Percentiles rank a stretch among this genome's conserved stretches.
Evolutionary conservation across 2,888 invertebrate genomes (phyloP).

Genomic region (Colostygia pectinataria): DNA sequence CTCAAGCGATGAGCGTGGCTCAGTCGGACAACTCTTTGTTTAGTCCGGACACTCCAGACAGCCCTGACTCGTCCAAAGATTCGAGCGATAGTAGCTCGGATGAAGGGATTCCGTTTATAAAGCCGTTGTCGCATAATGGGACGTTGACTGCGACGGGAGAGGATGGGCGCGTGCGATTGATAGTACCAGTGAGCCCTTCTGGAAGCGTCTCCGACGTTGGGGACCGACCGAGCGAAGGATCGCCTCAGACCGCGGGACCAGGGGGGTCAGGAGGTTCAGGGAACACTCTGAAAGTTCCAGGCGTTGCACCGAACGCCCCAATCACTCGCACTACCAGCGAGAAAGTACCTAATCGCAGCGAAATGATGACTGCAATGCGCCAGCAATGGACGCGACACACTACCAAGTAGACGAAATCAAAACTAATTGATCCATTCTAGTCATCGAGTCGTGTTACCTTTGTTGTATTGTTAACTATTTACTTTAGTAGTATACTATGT

Average conservation of each 20-base stretch:
- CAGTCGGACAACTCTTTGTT: conserved; percentile 64
- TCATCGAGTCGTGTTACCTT: conserved; percentile 52
- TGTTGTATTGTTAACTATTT: conserved; percentile 32
- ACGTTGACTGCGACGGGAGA: conserved; percentile 84
- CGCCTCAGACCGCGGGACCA: conserved; percentile 27
- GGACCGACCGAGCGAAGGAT: conserved; percentile 35
- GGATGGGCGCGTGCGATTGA: conserved; percentile 84
- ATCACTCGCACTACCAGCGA: conserved; percentile 93
- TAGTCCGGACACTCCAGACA: conserved; percentile 44
- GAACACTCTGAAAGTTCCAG: conserved; percentile 82
- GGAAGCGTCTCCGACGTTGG: conserved; percentile 61
- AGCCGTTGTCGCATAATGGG: conserved; percentile 86
- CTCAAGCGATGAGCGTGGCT: conserved; percentile 66
- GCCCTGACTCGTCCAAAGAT: conserved; percentile 77
- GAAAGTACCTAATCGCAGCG: conserved; percentile 92
- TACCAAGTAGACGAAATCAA: conserved; percentile 84
- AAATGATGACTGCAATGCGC: conserved; percentile 92
- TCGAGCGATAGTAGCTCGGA: conserved; percentile 70
- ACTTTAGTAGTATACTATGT: too few species aligned
- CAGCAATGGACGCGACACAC: conserved; percentile 94
- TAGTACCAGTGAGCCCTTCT: conserved; percentile 84
- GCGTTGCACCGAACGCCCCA: conserved; percentile 83
- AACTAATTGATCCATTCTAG: conserved; percentile 30
- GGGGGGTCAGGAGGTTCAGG: conserved; percentile 53
- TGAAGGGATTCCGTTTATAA: conserved; percentile 84